Evolutionary conservation across 2,113 vertebrate species (phyloP).

Genomic region (Rhea pennata): DNA sequence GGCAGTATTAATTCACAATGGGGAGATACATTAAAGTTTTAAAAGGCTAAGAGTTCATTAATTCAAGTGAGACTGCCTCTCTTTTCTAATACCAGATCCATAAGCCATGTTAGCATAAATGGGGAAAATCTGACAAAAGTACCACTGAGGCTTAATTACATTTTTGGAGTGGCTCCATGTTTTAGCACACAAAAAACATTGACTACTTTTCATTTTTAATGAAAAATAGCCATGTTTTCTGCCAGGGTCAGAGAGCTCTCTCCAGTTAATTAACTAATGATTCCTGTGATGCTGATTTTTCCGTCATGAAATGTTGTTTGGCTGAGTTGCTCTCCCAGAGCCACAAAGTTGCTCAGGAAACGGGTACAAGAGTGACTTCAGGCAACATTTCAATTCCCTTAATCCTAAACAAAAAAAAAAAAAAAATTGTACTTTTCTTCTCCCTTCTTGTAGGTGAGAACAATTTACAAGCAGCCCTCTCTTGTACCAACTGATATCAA

Average conservation of each 20-base stretch:
- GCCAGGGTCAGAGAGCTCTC: background rate
- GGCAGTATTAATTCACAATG: background rate
- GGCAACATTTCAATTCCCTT: background rate
- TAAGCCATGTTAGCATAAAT: background rate
- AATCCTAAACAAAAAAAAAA: background rate
- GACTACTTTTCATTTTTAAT: constrained; percentile 3
- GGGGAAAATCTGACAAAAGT: background rate
- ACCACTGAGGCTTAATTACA: constrained; percentile 1
- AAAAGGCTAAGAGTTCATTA: background rate
- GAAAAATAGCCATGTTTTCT: background rate
- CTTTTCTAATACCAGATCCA: background rate
- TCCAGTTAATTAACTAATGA: background rate
- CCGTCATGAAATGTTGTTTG: background rate
- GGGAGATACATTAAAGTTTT: background rate
- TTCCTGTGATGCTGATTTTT: background rate
- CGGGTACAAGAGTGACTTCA: background rate
- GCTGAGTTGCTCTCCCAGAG: background rate
- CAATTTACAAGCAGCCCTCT: background rate
- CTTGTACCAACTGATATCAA: background rate
- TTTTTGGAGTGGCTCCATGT: background rate
- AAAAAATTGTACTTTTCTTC: background rate
- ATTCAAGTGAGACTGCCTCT: background rate
- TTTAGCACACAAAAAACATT: background rate
- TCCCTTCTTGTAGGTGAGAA: background rate
- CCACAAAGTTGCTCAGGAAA: background rate